phyloP scores from a whole-genome alignment of 2,113 vertebrate genomes.

The Salminus brasiliensis region DNA sequence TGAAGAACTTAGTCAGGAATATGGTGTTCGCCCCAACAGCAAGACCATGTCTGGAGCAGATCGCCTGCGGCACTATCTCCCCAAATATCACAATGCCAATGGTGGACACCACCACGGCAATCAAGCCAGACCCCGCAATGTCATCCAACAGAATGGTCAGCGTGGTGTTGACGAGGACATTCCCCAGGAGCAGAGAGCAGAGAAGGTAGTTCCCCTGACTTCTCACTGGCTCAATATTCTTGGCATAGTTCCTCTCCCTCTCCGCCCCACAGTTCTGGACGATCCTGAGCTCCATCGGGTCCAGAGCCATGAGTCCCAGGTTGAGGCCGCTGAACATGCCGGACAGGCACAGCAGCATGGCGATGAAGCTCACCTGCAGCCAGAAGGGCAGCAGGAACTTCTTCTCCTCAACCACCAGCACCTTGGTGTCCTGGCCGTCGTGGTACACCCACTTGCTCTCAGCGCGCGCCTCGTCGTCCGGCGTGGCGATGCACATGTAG shows the following conservation, averaged over 20 bases:
- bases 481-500: slow-evolving; percentile 51
- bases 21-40: slow-evolving; percentile 58
- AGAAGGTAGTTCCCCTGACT: slow-evolving; percentile 59
- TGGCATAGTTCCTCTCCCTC: slow-evolving; percentile 57
- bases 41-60: slow-evolving; percentile 57
- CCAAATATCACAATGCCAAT: slow-evolving; percentile 59
- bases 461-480: slow-evolving; percentile 35
- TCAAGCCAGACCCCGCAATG: slow-evolving; percentile 56
- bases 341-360: slow-evolving; percentile 54
- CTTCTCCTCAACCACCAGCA: slow-evolving; percentile 58
- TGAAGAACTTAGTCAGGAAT: slow-evolving; percentile 57
- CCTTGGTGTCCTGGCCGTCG: slow-evolving; percentile 54
- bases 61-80: slow-evolving; percentile 56
- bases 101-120: slow-evolving; percentile 58
- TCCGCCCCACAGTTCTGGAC: slow-evolving; percentile 59
- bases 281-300: slow-evolving; percentile 60
- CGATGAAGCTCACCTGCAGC: slow-evolving; percentile 59
- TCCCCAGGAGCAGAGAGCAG: slow-evolving; percentile 55
- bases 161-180: slow-evolving; percentile 57
- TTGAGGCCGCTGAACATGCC: slow-evolving; percentile 61
- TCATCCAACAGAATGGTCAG: slow-evolving; percentile 57
- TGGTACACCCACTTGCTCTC: slow-evolving; percentile 55
- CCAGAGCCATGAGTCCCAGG: slow-evolving; percentile 57
- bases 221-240: slow-evolving; percentile 54
- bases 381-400: slow-evolving; percentile 58